Percentiles rank a stretch among this genome's conserved stretches.
phyloP scores from a whole-genome alignment of 2,888 invertebrate species.

The Phortica magna region DNA sequence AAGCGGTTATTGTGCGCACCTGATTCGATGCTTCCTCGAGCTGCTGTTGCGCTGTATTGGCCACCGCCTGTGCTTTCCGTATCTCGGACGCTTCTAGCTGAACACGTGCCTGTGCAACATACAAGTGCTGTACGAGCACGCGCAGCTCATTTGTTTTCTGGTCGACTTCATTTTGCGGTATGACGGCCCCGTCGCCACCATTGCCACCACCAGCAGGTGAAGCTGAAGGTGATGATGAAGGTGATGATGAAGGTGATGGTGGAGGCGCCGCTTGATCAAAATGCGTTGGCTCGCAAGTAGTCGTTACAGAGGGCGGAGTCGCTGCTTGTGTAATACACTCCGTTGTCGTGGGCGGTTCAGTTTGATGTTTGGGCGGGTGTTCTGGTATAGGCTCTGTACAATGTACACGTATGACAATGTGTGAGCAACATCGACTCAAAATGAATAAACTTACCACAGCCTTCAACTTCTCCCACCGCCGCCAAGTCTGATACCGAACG shows the following conservation, averaged over 20 bases:
- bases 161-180: background rate
- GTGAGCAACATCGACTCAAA: background rate
- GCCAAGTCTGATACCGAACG: background rate
- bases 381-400: slow-evolving; percentile 12
- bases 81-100: slow-evolving; percentile 77
- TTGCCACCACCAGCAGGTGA: background rate
- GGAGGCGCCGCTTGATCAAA: background rate
- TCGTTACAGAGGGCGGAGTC: slow-evolving; percentile 18
- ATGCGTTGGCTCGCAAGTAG: slow-evolving; percentile 27
- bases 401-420: background rate
- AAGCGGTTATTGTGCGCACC: slow-evolving; percentile 74
- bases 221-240: background rate
- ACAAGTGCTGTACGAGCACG: slow-evolving; percentile 73
- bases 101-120: slow-evolving; percentile 77
- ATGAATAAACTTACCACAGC: slow-evolving; percentile 4
- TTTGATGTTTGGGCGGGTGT: background rate
- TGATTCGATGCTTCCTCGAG: slow-evolving; percentile 76
- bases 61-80: slow-evolving; percentile 75
- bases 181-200: background rate
- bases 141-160: slow-evolving; percentile 61
- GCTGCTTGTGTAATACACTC: slow-evolving; percentile 12
- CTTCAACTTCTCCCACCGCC: background rate
- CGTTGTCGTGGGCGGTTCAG: background rate
- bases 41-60: slow-evolving; percentile 70
- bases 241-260: background rate